Percentiles rank a stretch among this genome's conserved stretches.
These are phyloP conservation scores for Ispidina picta DNA, from an alignment of 2,797 vertebrate species.

Conservation along the genomic window DNA sequence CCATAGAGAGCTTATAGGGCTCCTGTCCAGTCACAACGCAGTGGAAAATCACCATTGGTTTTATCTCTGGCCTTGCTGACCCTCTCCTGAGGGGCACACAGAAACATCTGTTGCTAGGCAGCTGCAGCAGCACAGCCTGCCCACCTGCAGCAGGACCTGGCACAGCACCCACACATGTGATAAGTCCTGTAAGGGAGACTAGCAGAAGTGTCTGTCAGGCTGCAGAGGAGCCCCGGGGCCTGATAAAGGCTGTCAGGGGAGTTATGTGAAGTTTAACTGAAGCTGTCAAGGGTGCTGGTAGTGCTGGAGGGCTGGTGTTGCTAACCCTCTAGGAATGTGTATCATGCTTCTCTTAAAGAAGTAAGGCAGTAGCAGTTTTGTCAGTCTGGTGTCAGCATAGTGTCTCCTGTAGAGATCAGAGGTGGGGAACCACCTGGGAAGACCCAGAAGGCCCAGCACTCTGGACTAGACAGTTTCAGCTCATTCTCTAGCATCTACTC, in stretches of 20 bases:
- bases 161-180: background rate
- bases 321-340: background rate
- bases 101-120: constrained; percentile 83
- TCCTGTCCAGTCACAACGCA: constrained; percentile 39
- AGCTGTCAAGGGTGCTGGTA: background rate
- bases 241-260: constrained; percentile 30
- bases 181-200: constrained; percentile 12
- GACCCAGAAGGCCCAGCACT: background rate
- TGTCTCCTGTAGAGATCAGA: background rate
- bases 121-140: constrained; percentile 76
- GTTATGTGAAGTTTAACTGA: background rate
- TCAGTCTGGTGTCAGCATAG: background rate
- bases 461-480: background rate
- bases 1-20: background rate
- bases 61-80: constrained; percentile 68
- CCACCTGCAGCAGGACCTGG: constrained; percentile 61
- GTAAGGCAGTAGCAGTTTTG: background rate
- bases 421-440: background rate
- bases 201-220: background rate
- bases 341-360: background rate
- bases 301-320: background rate
- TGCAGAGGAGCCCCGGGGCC: constrained; percentile 43
- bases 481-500: background rate
- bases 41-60: constrained; percentile 62
- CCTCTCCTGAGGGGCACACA: constrained; percentile 76